phyloP scores from a whole-genome alignment of 2,888 invertebrate genomes.

The Julus scanicus region DNA sequence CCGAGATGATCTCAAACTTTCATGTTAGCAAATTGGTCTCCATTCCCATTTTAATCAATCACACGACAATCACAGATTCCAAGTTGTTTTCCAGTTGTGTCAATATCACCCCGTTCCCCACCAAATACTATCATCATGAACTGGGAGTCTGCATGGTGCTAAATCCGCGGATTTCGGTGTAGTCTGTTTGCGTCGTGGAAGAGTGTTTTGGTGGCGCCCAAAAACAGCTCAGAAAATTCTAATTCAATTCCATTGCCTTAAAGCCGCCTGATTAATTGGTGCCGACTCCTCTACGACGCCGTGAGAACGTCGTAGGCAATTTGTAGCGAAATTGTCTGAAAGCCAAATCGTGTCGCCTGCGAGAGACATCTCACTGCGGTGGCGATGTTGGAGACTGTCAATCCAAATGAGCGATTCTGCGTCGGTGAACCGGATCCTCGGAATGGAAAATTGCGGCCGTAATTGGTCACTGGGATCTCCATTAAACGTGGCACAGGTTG shows the following conservation, averaged over 20 bases:
- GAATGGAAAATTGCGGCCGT: background rate
- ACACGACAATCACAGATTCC: background rate
- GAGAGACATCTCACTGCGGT: background rate
- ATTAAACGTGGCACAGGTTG: conserved; percentile 24
- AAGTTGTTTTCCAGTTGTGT: background rate
- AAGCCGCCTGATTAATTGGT: conserved; percentile 14
- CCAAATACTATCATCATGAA: background rate
- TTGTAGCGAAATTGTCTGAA: background rate
- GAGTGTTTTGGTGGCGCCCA: background rate
- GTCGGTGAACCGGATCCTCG: background rate
- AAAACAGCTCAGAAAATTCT: background rate
- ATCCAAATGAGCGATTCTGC: conserved; percentile 8
- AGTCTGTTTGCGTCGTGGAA: background rate
- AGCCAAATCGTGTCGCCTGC: conserved; percentile 41
- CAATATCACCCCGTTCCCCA: background rate
- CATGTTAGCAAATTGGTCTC: background rate
- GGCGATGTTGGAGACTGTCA: background rate
- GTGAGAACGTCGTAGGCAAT: background rate
- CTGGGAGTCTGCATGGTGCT: background rate
- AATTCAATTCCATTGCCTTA: background rate
- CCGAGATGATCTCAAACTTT: background rate
- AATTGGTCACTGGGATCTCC: conserved; percentile 21
- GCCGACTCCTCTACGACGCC: background rate
- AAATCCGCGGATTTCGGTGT: background rate
- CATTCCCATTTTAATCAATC: background rate